Percentiles rank a stretch among this genome's conserved stretches.
These are phyloP conservation scores for Tetropium fuscum DNA, from an alignment of 2,888 invertebrate genomes.

Conservation along the genomic window DNA sequence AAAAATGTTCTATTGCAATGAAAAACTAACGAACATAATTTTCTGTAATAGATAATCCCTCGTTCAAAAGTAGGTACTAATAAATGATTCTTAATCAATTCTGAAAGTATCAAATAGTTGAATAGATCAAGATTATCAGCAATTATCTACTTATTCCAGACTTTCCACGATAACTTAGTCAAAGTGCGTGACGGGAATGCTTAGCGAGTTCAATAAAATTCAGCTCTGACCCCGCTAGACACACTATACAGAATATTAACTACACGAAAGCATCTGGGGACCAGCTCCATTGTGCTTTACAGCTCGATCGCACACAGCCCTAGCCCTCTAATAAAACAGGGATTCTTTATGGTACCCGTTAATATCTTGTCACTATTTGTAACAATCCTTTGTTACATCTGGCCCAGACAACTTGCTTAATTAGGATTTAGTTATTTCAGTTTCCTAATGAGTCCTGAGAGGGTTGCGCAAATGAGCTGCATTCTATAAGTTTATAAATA, in stretches of 20 bases:
- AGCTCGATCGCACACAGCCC: conserved; percentile 7
- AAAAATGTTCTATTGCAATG: no score
- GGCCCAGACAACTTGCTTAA: conserved; percentile 1
- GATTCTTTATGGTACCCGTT: conserved; percentile 11
- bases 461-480: no score
- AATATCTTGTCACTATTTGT: conserved; percentile 19
- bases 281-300: conserved; percentile 2
- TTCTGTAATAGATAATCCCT: no score
- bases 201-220: conserved; percentile 41
- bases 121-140: conserved; percentile 31
- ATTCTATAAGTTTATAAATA: no score
- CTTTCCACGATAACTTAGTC: conserved; percentile 38
- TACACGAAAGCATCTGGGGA: conserved; percentile 19
- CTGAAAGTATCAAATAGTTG: conserved; percentile 21
- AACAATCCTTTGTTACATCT: conserved; percentile 4
- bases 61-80: no score
- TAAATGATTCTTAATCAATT: not conserved
- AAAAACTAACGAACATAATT: no score
- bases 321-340: conserved; percentile 8
- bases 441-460: no score
- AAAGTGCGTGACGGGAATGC: conserved; percentile 42
- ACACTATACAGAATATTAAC: conserved; percentile 23
- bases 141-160: conserved; percentile 38
- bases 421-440: conserved; percentile 3
- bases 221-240: conserved; percentile 21